Base-by-base conservation (phyloP, 2,888 invertebrate genomes). In the Pardosa pseudoannulata region DNA sequence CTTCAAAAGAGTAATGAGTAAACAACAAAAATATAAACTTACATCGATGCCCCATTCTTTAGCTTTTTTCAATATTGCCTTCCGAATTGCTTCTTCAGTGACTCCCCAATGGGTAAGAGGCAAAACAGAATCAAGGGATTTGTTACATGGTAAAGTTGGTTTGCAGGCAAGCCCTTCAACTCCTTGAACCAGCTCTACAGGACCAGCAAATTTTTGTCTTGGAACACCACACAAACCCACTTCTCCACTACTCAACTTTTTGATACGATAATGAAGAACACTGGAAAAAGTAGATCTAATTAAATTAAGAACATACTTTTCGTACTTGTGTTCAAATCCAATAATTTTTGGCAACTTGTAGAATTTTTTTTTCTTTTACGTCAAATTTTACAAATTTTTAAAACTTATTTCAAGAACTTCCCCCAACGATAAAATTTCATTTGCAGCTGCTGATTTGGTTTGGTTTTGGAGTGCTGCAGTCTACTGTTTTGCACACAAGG, bases 191-290 rank as follows among this genome's bases (percentile, higher is more conserved):
- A 90, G 80, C 36, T 89, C 89, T 3, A 89, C 87, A 13, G 89
- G 89, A 11, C 89, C 88, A 9, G 86, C 32, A 73, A 90, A 90
- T 64, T 88, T 88, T 75, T 90, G 89, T 23, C 88, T 71, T 16
- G 88, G 88, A 31, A 89, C 87, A 28, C 90, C 90, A 72, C 89
- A 89, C n/a, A 90, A 62, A 9, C 86, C 88, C 31, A 89, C 89
- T 62, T 89, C 85, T 0, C 90, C 90, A 68, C 81, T 88, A n/a
- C 79, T 70, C n/a, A 88, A 73, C 71, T 88, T 88, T 71, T 88
- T 89, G 28, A 90, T 90, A 7, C 89, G 89, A 74, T 90, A 90
- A 80, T 90, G 90, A 23, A 90, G 88, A 41, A 90, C 89, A 80
- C 83, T 88, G 56, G 16, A 64, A 64, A 41, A 36, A 5, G 6